Percentiles rank a stretch among this genome's conserved stretches.
Conservation (phyloP, 2,888 invertebrate genomes). For the Agrochola litura region DNA sequence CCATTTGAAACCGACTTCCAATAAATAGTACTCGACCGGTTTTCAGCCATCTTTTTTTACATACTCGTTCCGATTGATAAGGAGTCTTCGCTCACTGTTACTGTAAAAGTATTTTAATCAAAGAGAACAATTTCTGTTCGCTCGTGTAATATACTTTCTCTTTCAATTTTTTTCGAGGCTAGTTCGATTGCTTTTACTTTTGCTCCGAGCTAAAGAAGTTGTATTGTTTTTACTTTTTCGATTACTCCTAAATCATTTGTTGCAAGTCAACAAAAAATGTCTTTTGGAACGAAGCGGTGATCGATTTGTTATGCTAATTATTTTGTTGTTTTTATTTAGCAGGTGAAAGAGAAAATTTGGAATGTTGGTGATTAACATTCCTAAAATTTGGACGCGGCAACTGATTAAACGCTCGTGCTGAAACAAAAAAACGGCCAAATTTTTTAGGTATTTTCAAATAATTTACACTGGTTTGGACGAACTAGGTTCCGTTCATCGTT, state of each 20-base stretch:
- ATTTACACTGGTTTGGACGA: not conserved
- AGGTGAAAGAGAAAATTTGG: slow-evolving; percentile 40
- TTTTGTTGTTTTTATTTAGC: slow-evolving; percentile 42
- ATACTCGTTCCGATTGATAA: slow-evolving; percentile 61
- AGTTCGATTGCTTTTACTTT: slow-evolving; percentile 76
- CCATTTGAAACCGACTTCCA: slow-evolving; percentile 36
- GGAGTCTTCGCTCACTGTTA: slow-evolving; percentile 60
- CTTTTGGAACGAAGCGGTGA: slow-evolving; percentile 36
- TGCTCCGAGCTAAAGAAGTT: slow-evolving; percentile 68
- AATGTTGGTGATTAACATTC: slow-evolving; percentile 28
- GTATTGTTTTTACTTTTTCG: slow-evolving; percentile 74
- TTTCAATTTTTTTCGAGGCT: slow-evolving; percentile 71
- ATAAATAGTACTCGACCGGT: slow-evolving; percentile 39
- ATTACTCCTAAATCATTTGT: slow-evolving; percentile 69
- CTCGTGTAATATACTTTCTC: slow-evolving; percentile 73
- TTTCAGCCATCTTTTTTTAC: slow-evolving; percentile 64
- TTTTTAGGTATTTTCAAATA: not conserved
- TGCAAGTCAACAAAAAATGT: slow-evolving; percentile 47
- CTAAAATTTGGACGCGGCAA: slow-evolving; percentile 12
- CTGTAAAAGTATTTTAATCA: slow-evolving; percentile 72
- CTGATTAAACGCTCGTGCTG: not conserved
- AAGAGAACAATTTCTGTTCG: slow-evolving; percentile 69
- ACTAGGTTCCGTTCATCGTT: not conserved
- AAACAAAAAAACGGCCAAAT: not conserved
- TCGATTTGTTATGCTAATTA: slow-evolving; percentile 56